These are phyloP conservation scores for Machaerirhynchus nigripectus DNA, from an alignment of 2,113 vertebrate genomes.

Conservation along the genomic window DNA sequence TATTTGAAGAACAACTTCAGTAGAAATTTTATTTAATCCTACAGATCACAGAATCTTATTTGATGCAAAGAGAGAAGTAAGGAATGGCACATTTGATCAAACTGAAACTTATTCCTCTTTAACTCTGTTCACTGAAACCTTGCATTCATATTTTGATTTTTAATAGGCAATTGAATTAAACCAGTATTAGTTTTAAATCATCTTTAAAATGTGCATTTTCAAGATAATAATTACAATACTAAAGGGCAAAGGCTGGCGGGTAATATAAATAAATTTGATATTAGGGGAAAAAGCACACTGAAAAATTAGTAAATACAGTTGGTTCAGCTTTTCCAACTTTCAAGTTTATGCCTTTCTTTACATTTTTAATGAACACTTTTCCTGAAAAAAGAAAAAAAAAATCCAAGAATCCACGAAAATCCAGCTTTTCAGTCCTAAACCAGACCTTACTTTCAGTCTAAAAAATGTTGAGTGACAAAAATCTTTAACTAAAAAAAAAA, in stretches of 20 bases:
- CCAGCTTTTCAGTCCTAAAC: not conserved
- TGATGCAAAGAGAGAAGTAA: not conserved
- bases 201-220: not conserved
- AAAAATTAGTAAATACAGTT: not conserved
- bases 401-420: not conserved
- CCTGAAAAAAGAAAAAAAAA: not conserved
- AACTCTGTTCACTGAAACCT: not conserved
- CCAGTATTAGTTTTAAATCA: not conserved
- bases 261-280: not conserved
- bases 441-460: not conserved
- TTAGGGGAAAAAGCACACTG: not conserved
- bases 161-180: not conserved
- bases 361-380: not conserved
- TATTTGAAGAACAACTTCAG: not conserved
- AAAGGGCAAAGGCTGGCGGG: not conserved
- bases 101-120: not conserved
- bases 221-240: not conserved
- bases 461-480: not conserved
- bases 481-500: not conserved
- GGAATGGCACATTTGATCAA: not conserved
- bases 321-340: not conserved
- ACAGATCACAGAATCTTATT: not conserved
- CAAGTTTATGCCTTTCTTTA: not conserved
- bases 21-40: not conserved
- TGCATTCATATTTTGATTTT: not conserved